Evolutionary conservation across 1,140 invertebrate genomes (phyloP).

Genomic region (Bradysia coprophila): DNA sequence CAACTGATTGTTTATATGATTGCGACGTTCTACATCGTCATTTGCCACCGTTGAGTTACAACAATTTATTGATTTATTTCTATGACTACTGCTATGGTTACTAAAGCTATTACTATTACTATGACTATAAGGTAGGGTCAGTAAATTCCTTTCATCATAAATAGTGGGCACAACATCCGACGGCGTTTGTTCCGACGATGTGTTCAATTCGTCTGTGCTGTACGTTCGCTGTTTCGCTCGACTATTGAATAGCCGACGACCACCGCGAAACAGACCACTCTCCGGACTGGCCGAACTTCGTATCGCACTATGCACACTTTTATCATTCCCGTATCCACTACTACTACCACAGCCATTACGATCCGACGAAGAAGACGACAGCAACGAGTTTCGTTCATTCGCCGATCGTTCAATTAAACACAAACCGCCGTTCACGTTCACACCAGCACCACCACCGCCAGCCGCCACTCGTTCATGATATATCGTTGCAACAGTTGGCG

Average conservation of each 20-base stretch:
- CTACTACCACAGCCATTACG: not conserved
- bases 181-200: conserved; percentile 8
- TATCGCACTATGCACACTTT: not conserved
- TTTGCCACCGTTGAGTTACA: not conserved
- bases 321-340: not conserved
- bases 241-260: not conserved
- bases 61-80: not conserved
- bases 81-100: conserved; percentile 1
- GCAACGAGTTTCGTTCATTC: conserved; percentile 22
- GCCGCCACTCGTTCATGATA: conserved; percentile 22
- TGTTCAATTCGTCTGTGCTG: conserved; percentile 15
- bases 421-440: conserved; percentile 12
- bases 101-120: conserved; percentile 3
- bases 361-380: conserved; percentile 15
- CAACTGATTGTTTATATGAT: conserved; percentile 20
- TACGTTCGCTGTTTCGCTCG: conserved; percentile 1
- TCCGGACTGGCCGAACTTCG: conserved; percentile 1
- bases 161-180: conserved; percentile 14
- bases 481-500: conserved; percentile 21
- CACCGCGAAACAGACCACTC: not conserved
- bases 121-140: conserved; percentile 16
- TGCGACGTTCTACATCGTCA: conserved; percentile 19
- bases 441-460: conserved; percentile 12
- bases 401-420: conserved; percentile 12
- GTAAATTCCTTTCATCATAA: conserved; percentile 20